Conservation (phyloP, 2,797 vertebrate species). For the Dromococcyx pavoninus region DNA sequence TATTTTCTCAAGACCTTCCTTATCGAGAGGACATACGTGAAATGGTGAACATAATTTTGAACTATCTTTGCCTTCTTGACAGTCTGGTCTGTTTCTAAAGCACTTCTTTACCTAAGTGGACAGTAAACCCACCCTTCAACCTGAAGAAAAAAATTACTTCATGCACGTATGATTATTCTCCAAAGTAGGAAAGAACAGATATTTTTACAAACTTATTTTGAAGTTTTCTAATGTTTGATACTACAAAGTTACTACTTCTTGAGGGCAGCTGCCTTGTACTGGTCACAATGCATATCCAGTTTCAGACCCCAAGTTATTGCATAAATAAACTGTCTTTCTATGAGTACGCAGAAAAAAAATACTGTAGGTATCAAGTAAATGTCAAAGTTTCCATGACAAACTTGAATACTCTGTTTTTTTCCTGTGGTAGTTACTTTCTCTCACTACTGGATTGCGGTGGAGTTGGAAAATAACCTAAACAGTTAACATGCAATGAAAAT, state of each 20-base stretch:
- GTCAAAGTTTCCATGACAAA: background rate
- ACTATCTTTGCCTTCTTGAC: constrained; percentile 71
- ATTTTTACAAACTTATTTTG: background rate
- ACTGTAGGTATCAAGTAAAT: background rate
- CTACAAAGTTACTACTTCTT: background rate
- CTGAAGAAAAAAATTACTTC: constrained; percentile 42
- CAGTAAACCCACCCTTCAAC: constrained; percentile 63
- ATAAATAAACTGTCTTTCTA: background rate
- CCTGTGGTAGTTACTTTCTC: background rate
- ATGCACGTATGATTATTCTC: background rate
- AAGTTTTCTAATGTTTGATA: background rate
- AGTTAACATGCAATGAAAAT: constrained; percentile 61
- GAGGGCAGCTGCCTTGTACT: background rate
- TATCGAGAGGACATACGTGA: constrained; percentile 82
- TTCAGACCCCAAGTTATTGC: background rate
- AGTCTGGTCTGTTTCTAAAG: constrained; percentile 71
- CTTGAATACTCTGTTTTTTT: background rate
- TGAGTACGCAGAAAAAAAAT: background rate
- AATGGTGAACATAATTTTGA: constrained; percentile 78
- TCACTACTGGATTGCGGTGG: background rate
- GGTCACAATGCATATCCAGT: background rate
- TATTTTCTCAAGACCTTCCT: constrained; percentile 55
- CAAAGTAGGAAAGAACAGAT: background rate
- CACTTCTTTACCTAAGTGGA: constrained; percentile 72
- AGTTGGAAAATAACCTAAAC: constrained; percentile 22